Conservation (phyloP, 2,113 vertebrate genomes). For the Potamarius usumacintae region DNA sequence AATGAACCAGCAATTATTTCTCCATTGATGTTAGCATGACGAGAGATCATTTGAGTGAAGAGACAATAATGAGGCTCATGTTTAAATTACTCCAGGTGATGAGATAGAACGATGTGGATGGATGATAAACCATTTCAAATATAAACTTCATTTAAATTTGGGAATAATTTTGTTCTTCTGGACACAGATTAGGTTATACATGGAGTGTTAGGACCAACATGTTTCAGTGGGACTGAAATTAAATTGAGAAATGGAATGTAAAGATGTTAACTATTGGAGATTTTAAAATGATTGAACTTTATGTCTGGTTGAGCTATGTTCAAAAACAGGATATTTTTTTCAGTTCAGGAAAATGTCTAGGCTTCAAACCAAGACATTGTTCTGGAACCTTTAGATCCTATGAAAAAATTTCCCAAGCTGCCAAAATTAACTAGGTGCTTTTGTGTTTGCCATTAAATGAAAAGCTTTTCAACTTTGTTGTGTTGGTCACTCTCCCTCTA, state of each 20-base stretch:
- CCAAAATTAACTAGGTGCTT: too few species aligned
- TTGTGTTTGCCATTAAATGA: too few species aligned
- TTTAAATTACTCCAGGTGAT: neutral
- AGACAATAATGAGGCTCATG: neutral
- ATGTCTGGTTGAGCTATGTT: neutral
- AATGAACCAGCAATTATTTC: neutral
- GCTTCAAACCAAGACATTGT: neutral
- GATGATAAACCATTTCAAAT: neutral
- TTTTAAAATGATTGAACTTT: neutral
- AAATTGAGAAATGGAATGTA: neutral
- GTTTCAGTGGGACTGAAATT: neutral
- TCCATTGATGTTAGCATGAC: neutral
- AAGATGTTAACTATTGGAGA: neutral
- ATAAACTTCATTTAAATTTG: neutral
- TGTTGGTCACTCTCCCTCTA: neutral
- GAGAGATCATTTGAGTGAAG: neutral
- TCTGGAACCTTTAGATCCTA: neutral
- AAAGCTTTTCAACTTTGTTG: neutral
- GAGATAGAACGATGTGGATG: neutral
- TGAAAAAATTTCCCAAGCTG: neutral
- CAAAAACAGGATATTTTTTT: neutral
- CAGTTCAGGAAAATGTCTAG: neutral
- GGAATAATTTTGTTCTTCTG: neutral
- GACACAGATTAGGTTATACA: neutral
- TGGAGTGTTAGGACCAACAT: neutral